These are phyloP conservation scores for Heterodera filipjevi DNA, from an alignment of 2,888 invertebrate species.

Conservation along the genomic window DNA sequence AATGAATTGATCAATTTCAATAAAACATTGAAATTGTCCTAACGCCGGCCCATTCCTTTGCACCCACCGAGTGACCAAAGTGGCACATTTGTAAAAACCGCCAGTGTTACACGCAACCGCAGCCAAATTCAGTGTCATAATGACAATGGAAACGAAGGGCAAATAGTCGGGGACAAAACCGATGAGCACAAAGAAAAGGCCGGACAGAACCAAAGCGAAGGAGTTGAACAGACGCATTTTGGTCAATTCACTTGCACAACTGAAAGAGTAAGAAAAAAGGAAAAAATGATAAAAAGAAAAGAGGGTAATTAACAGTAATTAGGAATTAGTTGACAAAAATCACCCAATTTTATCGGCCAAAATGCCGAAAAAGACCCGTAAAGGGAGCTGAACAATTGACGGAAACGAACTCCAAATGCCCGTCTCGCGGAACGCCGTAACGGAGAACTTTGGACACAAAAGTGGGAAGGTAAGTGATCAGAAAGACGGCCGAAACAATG, in stretches of 20 bases:
- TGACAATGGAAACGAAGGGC: conserved; percentile 41
- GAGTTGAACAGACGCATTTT: conserved; percentile 60
- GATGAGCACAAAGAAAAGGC: conserved; percentile 38
- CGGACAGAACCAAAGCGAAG: conserved; percentile 51
- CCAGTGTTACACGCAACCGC: conserved; percentile 55
- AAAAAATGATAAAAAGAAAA: neutral
- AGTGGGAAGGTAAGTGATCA: conserved; percentile 58
- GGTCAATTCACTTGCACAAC: conserved; percentile 48
- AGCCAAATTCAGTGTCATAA: conserved; percentile 51
- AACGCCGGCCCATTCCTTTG: neutral
- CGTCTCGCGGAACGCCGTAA: conserved; percentile 50
- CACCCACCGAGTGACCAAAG: conserved; percentile 51
- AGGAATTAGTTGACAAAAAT: neutral
- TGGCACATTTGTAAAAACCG: conserved; percentile 61
- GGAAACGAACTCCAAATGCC: conserved; percentile 43
- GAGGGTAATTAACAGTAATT: too few relatives aligned
- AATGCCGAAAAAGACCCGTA: conserved; percentile 53
- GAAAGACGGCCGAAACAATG: conserved; percentile 54
- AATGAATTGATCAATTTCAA: too few relatives aligned
- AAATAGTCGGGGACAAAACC: conserved; percentile 49
- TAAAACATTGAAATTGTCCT: too few relatives aligned
- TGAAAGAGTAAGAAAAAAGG: conserved; percentile 16
- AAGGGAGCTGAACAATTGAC: conserved; percentile 48
- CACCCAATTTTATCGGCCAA: conserved; percentile 49
- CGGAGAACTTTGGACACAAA: conserved; percentile 54